These are phyloP conservation scores for Ferrisia virgata DNA, from an alignment of 2,888 invertebrate genomes.

Conservation along the genomic window DNA sequence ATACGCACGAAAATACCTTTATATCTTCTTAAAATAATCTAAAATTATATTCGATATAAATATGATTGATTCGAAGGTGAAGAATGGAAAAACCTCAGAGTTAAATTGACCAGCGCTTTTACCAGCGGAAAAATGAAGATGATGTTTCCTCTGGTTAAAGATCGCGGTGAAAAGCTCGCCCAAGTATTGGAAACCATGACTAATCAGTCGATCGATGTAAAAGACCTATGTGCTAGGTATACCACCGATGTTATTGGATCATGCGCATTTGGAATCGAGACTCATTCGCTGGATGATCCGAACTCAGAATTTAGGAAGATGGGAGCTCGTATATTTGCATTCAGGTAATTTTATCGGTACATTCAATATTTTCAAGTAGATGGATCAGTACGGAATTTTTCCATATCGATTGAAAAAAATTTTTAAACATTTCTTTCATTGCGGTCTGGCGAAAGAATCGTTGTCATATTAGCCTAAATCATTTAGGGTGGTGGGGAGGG, in stretches of 20 bases:
- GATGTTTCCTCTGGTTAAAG: neutral
- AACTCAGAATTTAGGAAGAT: slow-evolving; percentile 54
- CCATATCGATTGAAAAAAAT: too few species aligned
- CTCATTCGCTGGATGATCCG: slow-evolving; percentile 54
- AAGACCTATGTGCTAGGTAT: slow-evolving; percentile 54
- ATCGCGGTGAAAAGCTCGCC: neutral
- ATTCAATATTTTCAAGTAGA: too few species aligned
- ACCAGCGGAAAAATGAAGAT: neutral
- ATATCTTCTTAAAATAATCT: too few species aligned
- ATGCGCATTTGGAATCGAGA: slow-evolving; percentile 57
- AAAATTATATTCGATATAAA: too few species aligned
- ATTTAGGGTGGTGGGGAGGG: too few species aligned
- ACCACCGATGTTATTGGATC: slow-evolving; percentile 57
- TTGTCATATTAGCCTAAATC: too few species aligned
- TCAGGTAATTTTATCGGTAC: neutral
- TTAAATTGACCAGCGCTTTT: neutral
- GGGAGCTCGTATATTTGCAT: slow-evolving; percentile 48
- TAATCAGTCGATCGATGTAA: slow-evolving; percentile 52
- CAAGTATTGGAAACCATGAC: neutral
- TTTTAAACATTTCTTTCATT: too few species aligned
- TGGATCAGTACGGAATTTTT: neutral
- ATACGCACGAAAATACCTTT: too few species aligned
- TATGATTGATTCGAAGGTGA: neutral
- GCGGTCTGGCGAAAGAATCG: too few species aligned
- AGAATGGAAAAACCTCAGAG: slow-evolving; percentile 11